Evolutionary conservation across 2,888 invertebrate genomes (phyloP).

Genomic region (Pyrochroa serraticornis): DNA sequence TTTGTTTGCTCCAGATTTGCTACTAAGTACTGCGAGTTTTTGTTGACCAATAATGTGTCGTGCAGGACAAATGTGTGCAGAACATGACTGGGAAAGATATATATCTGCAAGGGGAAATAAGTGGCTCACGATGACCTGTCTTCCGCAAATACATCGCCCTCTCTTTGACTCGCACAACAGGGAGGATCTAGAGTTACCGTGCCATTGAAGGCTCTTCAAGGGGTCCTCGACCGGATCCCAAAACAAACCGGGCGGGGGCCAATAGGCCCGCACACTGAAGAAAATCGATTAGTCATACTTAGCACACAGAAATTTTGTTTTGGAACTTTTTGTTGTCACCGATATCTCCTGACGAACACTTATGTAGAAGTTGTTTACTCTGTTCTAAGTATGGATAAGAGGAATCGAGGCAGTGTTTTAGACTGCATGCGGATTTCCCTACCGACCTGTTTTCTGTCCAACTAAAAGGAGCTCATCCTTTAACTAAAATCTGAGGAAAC

Average conservation of each 20-base stretch:
- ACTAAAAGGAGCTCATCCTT: too few species aligned
- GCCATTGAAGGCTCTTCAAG: constrained; percentile 12
- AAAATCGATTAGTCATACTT: background rate
- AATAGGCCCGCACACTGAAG: constrained; percentile 1
- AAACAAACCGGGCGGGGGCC: constrained; percentile 10
- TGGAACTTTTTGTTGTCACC: too few species aligned
- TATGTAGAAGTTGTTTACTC: too few species aligned
- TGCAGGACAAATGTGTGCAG: constrained; percentile 17
- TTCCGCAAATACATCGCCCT: constrained; percentile 17
- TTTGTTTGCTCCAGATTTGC: constrained; percentile 23
- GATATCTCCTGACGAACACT: too few species aligned
- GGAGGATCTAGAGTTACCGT: constrained; percentile 8
- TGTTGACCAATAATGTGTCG: constrained; percentile 12
- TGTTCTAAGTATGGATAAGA: too few species aligned
- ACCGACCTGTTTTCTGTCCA: too few species aligned
- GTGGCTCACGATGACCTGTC: constrained; percentile 21
- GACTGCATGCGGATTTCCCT: too few species aligned
- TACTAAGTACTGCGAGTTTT: constrained; percentile 15
- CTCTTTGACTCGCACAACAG: constrained; percentile 1
- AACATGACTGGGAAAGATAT: constrained; percentile 19
- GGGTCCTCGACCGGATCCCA: constrained; percentile 13
- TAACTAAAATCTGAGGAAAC: too few species aligned
- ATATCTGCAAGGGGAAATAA: constrained; percentile 7
- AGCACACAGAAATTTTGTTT: background rate
- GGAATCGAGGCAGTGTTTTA: too few species aligned